These are phyloP conservation scores for Drosophila phalerata DNA, from an alignment of 2,888 invertebrate species.

Conservation along the genomic window DNA sequence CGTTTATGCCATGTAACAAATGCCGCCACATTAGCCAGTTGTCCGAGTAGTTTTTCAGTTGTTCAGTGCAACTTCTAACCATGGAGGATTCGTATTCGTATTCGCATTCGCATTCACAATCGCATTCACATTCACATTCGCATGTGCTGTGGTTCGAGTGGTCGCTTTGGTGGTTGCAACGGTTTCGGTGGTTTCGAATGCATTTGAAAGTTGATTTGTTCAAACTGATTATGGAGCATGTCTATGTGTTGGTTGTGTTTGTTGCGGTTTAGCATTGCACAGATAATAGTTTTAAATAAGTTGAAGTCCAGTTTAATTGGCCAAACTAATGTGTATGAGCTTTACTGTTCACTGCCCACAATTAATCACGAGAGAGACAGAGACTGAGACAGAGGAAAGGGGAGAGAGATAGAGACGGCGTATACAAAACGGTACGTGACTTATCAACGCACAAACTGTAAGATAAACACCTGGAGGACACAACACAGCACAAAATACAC, in stretches of 20 bases:
- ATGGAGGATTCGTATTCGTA: slow-evolving; percentile 10
- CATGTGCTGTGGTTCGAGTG: slow-evolving; percentile 43
- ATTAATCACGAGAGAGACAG: slow-evolving; percentile 36
- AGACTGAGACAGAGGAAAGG: neutral
- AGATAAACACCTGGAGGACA: slow-evolving; percentile 55
- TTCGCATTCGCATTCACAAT: slow-evolving; percentile 10
- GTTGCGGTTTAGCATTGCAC: slow-evolving; percentile 51
- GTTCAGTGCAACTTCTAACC: slow-evolving; percentile 6
- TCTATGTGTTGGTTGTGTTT: slow-evolving; percentile 38
- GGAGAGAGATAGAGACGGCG: neutral
- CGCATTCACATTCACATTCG: slow-evolving; percentile 11
- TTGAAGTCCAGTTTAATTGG: slow-evolving; percentile 69
- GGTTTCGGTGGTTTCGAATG: slow-evolving; percentile 41
- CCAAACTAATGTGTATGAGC: slow-evolving; percentile 51
- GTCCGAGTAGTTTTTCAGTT: slow-evolving; percentile 16
- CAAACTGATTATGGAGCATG: slow-evolving; percentile 70
- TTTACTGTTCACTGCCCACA: slow-evolving; percentile 13
- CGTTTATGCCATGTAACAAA: slow-evolving; percentile 47
- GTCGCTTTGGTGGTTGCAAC: slow-evolving; percentile 43
- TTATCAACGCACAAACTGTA: slow-evolving; percentile 56
- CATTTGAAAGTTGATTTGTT: slow-evolving; percentile 78
- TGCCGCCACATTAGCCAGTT: slow-evolving; percentile 61
- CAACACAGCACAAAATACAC: slow-evolving; percentile 2
- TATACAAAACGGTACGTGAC: slow-evolving; percentile 65
- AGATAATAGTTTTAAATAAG: slow-evolving; percentile 75